Conservation (phyloP, 2,888 invertebrate species). For the Nemotelus pantherinus region DNA sequence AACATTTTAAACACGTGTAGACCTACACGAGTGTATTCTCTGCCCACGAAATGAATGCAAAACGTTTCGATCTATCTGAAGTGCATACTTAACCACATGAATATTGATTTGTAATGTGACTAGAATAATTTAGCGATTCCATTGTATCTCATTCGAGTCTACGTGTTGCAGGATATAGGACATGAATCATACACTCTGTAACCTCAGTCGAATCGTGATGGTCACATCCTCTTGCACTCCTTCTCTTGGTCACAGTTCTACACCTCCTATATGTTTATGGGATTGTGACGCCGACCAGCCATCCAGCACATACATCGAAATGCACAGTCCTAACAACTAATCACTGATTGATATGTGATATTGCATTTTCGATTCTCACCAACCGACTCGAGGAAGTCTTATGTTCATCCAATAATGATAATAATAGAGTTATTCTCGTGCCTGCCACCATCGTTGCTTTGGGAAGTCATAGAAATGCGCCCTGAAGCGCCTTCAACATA, state of each 20-base stretch:
- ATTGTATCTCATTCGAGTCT: neutral
- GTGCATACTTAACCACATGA: neutral
- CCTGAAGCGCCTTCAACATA: constrained; percentile 29
- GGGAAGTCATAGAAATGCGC: constrained; percentile 30
- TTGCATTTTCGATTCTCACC: constrained; percentile 5
- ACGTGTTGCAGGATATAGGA: constrained; percentile 10
- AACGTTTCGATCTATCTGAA: neutral
- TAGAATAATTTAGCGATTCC: constrained; percentile 6
- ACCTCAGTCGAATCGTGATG: constrained; percentile 23
- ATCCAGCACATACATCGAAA: neutral
- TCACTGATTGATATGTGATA: constrained; percentile 29
- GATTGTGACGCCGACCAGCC: neutral
- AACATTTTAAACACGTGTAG: too few species aligned
- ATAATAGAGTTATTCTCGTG: too few species aligned
- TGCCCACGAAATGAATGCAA: too few species aligned
- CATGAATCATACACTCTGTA: neutral
- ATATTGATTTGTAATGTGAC: constrained; percentile 26
- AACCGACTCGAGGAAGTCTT: constrained; percentile 16
- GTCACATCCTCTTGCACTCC: neutral
- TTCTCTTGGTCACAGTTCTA: neutral
- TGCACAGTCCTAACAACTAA: constrained; percentile 28
- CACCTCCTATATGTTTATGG: too few species aligned
- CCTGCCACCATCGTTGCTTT: neutral
- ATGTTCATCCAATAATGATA: constrained; percentile 1
- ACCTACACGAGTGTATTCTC: too few species aligned